Evolutionary conservation across 2,888 invertebrate genomes (phyloP).

Genomic region (Papilio gigon): DNA sequence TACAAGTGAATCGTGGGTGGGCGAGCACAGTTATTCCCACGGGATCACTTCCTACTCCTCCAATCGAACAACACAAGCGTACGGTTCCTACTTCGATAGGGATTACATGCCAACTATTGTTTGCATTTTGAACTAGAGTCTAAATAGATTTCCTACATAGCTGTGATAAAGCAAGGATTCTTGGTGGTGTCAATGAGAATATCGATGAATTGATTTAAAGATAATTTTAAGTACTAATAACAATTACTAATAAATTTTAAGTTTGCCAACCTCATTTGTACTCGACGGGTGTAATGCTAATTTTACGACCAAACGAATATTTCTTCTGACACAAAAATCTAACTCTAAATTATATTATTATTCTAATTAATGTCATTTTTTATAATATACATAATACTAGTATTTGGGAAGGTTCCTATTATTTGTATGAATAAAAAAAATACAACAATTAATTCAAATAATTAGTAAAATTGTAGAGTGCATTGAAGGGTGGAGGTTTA

Average conservation of each 20-base stretch:
- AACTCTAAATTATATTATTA: too few relatives aligned
- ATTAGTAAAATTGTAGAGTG: not conserved
- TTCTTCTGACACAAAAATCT: too few relatives aligned
- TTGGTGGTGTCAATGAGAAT: not conserved
- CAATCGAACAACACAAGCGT: constrained; percentile 33
- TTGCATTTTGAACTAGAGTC: not conserved
- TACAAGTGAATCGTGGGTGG: constrained; percentile 47
- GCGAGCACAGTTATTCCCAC: constrained; percentile 32
- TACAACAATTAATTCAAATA: not conserved
- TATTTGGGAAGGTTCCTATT: too few relatives aligned
- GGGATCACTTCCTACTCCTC: constrained; percentile 14
- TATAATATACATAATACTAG: too few relatives aligned
- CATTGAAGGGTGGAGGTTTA: not conserved
- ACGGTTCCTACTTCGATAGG: not conserved
- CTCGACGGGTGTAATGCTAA: too few relatives aligned
- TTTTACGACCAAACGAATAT: too few relatives aligned
- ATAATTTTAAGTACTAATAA: too few relatives aligned
- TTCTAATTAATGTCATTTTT: too few relatives aligned
- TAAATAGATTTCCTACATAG: not conserved
- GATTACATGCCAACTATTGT: not conserved
- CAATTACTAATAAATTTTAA: too few relatives aligned
- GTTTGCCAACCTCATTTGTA: too few relatives aligned
- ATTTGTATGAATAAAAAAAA: too few relatives aligned
- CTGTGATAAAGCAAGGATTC: not conserved
- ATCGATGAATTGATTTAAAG: not conserved